Conservation (phyloP, 2,113 vertebrate genomes). For the Psephotus haematonotus region DNA sequence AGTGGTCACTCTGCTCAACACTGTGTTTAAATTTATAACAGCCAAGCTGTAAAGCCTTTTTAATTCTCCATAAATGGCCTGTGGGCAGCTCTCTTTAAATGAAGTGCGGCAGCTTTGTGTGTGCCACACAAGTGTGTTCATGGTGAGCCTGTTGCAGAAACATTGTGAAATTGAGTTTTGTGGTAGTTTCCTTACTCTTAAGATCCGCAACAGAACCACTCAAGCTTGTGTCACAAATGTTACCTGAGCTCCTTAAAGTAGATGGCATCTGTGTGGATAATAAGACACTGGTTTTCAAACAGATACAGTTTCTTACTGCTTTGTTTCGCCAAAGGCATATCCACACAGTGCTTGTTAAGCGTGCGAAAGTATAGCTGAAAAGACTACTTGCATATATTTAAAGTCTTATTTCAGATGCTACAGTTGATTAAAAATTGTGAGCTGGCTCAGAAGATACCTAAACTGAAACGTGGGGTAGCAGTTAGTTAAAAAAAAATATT, state of each 20-base stretch:
- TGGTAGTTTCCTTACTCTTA: not conserved
- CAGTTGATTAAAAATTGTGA: slow-evolving; percentile 81
- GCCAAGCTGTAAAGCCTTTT: slow-evolving; percentile 31
- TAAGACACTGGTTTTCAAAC: not conserved
- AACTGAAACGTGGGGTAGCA: slow-evolving; percentile 81
- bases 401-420: slow-evolving; percentile 74
- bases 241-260: not conserved
- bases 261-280: not conserved
- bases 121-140: not conserved
- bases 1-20: slow-evolving; percentile 72
- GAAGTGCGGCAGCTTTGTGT: not conserved
- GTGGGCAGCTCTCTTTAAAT: slow-evolving; percentile 7
- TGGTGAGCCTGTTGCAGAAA: not conserved
- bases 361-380: slow-evolving; percentile 17
- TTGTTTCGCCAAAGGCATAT: slow-evolving; percentile 24
- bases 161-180: not conserved
- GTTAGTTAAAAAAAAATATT: slow-evolving; percentile 80
- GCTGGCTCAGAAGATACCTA: slow-evolving; percentile 93
- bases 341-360: not conserved
- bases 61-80: slow-evolving; percentile 1
- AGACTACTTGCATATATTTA: slow-evolving; percentile 66
- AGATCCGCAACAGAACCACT: not conserved
- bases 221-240: not conserved
- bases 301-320: not conserved
- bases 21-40: slow-evolving; percentile 59